Evolutionary conservation across 2,888 invertebrate genomes (phyloP).

Genomic region (Caenorhabditis macrosperma): DNA sequence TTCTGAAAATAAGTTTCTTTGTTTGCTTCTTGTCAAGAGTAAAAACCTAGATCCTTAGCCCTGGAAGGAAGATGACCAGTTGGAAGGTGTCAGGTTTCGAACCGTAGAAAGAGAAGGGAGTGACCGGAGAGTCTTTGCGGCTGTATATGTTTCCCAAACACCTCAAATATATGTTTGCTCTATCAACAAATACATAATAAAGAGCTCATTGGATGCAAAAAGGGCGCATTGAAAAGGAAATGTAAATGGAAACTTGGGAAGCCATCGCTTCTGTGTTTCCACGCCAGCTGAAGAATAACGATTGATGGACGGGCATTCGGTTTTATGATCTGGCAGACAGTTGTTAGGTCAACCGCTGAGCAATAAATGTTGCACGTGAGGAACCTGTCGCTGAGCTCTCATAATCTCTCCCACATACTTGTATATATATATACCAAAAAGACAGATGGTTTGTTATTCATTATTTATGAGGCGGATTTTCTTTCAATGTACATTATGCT

Average conservation of each 20-base stretch:
- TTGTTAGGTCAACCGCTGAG: constrained; percentile 1
- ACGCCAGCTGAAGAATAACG: not conserved
- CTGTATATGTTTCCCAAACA: constrained; percentile 57
- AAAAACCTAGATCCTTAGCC: constrained; percentile 8
- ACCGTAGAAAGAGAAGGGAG: constrained; percentile 16
- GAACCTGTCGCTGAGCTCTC: not conserved
- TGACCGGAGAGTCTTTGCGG: constrained; percentile 18
- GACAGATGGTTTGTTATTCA: constrained; percentile 27
- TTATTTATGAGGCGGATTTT: not conserved
- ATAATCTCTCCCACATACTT: not conserved
- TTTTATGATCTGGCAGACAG: constrained; percentile 4
- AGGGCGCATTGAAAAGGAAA: constrained; percentile 4
- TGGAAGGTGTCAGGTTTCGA: constrained; percentile 49
- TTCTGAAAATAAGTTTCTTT: not conserved
- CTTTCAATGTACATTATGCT: constrained; percentile 24
- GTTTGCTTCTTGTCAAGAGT: not conserved
- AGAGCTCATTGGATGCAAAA: constrained; percentile 35
- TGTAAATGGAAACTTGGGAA: not conserved
- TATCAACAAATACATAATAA: constrained; percentile 47
- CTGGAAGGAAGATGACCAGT: constrained; percentile 32
- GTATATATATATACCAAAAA: not conserved
- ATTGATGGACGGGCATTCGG: not conserved
- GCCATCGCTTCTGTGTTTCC: not conserved
- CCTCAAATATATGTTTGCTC: constrained; percentile 55
- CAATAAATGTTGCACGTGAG: constrained; percentile 2